phyloP scores from a whole-genome alignment of 2,797 vertebrate genomes.

The Gallinago nigripennis region DNA sequence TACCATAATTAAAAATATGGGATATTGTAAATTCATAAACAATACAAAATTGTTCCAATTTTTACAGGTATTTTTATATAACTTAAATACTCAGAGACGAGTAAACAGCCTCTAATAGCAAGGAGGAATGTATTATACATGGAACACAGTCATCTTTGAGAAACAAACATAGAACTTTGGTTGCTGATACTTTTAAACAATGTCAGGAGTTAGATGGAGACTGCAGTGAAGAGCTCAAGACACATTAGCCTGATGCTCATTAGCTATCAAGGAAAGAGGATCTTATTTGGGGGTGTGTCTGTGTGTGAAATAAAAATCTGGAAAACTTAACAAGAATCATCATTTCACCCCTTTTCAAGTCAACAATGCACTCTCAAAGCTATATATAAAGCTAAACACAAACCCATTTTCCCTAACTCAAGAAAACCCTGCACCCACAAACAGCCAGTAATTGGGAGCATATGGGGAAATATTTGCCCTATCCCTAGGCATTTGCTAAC shows the following conservation, averaged over 20 bases:
- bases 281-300: background rate
- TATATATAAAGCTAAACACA: background rate
- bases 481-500: accelerated
- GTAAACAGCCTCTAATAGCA: background rate
- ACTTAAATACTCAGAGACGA: background rate
- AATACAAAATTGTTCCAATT: background rate
- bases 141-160: background rate
- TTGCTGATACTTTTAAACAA: background rate
- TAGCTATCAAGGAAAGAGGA: background rate
- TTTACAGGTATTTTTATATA: background rate
- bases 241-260: background rate
- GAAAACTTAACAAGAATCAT: background rate
- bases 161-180: background rate
- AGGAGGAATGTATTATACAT: background rate
- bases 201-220: background rate
- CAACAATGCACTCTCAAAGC: background rate
- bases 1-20: background rate
- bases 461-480: background rate
- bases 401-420: background rate
- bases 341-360: background rate
- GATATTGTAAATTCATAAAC: background rate
- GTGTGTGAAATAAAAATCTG: background rate
- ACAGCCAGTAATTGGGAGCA: accelerated
- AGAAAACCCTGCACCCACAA: no score
- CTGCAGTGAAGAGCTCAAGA: background rate